Percentiles rank a stretch among this genome's conserved stretches.
phyloP scores from a whole-genome alignment of 1,140 invertebrate genomes.

The Scaptodrosophila lebanonensis region DNA sequence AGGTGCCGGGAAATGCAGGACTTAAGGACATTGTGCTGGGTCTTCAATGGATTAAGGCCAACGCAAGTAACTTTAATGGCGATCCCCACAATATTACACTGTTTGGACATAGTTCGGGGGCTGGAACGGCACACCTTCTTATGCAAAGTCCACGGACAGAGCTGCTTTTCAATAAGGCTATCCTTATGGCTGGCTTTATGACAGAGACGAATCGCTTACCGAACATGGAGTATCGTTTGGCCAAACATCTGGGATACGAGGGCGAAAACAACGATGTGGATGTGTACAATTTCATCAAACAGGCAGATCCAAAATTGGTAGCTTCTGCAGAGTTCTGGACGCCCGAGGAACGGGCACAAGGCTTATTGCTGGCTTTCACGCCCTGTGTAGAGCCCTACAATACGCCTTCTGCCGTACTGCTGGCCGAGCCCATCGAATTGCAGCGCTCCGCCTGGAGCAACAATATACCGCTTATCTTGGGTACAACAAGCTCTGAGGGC shows the following conservation, averaged over 20 bases:
- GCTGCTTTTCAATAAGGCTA: slow-evolving; percentile 81
- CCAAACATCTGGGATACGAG: slow-evolving; percentile 53
- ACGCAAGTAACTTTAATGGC: slow-evolving; percentile 81
- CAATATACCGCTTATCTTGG: slow-evolving; percentile 51
- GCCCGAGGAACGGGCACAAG: slow-evolving; percentile 11
- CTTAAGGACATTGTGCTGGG: slow-evolving; percentile 79
- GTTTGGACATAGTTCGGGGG: slow-evolving; percentile 79
- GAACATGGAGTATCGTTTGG: slow-evolving; percentile 50
- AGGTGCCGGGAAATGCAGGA: slow-evolving; percentile 79
- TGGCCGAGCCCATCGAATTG: slow-evolving; percentile 30
- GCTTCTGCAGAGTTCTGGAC: slow-evolving; percentile 22
- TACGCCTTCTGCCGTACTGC: slow-evolving; percentile 29
- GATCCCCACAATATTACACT: slow-evolving; percentile 79
- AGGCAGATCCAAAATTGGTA: slow-evolving; percentile 28
- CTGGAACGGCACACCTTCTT: slow-evolving; percentile 61
- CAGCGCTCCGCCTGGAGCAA: slow-evolving; percentile 52
- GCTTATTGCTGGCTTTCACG: background rate
- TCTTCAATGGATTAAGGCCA: slow-evolving; percentile 80
- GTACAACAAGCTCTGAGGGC: slow-evolving; percentile 40
- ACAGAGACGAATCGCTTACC: slow-evolving; percentile 44
- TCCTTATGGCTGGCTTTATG: slow-evolving; percentile 79
- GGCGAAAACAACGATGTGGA: slow-evolving; percentile 42
- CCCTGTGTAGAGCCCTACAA: slow-evolving; percentile 43
- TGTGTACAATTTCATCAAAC: slow-evolving; percentile 32
- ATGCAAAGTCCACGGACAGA: slow-evolving; percentile 52